A percentile compares a stretch with the other conserved stretches of the same genome.
These are phyloP conservation scores for Bilobella aurantiaca DNA, from an alignment of 1,140 invertebrate species.

Conservation along the genomic window DNA sequence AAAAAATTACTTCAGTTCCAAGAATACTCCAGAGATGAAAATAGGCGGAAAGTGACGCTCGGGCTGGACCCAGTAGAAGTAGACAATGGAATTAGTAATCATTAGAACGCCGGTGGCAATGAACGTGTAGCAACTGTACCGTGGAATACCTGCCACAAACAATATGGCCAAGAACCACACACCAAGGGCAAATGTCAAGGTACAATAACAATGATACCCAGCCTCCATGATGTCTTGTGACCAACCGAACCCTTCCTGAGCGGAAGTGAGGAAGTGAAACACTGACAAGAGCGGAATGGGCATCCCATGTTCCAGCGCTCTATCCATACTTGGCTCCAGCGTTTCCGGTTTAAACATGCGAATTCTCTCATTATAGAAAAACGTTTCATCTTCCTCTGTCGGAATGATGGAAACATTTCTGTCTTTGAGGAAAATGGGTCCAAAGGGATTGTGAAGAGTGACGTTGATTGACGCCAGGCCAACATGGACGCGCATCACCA, in stretches of 20 bases:
- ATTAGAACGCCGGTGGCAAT: constrained; percentile 26
- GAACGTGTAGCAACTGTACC: constrained; percentile 30
- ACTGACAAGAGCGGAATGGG: constrained; percentile 30
- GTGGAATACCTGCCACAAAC: constrained; percentile 27
- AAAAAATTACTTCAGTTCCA: constrained; percentile 27
- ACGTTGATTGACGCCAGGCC: constrained; percentile 28
- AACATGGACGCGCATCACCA: constrained; percentile 25
- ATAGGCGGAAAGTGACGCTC: constrained; percentile 25
- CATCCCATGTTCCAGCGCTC: constrained; percentile 20
- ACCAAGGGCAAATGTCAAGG: constrained; percentile 22
- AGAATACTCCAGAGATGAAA: constrained; percentile 24
- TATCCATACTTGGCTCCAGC: constrained; percentile 14
- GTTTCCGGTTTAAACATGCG: constrained; percentile 20
- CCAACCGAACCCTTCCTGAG: constrained; percentile 25
- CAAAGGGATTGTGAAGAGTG: constrained; percentile 14
- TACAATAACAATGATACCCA: constrained; percentile 29
- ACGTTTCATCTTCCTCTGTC: neutral
- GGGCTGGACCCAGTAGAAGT: constrained; percentile 30
- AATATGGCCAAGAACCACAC: constrained; percentile 24
- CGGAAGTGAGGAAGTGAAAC: constrained; percentile 21
- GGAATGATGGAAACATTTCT: neutral
- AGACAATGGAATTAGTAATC: constrained; percentile 21
- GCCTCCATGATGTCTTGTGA: constrained; percentile 29
- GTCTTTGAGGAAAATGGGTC: neutral
- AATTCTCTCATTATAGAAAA: constrained; percentile 32